Conservation (phyloP, 2,113 vertebrate genomes). For the Drymodes brunneopygia region DNA sequence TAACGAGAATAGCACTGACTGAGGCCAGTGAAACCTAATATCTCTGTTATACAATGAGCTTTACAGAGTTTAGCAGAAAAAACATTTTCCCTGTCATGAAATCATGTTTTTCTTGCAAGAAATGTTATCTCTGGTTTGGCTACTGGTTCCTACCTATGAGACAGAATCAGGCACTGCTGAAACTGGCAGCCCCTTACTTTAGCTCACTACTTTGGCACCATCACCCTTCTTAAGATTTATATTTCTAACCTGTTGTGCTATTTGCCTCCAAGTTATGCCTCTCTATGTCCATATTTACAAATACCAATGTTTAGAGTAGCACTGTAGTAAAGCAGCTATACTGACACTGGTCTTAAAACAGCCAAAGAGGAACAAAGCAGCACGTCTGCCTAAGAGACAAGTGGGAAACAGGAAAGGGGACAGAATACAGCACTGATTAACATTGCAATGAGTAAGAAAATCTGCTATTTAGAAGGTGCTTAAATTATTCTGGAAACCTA, state of each 20-base stretch:
- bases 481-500: not conserved
- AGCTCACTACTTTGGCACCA: not conserved
- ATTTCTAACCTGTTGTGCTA: not conserved
- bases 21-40: not conserved
- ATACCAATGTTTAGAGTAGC: not conserved
- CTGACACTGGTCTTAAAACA: not conserved
- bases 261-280: not conserved
- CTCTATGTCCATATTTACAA: not conserved
- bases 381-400: not conserved
- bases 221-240: not conserved
- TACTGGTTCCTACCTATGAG: not conserved
- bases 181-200: not conserved
- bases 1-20: not conserved
- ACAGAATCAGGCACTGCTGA: not conserved
- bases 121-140: not conserved
- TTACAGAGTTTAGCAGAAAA: not conserved
- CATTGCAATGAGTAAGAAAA: fast-evolving
- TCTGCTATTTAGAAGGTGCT: not conserved
- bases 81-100: not conserved
- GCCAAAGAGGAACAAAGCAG: not conserved
- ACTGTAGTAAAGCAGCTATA: not conserved
- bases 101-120: not conserved
- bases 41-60: not conserved
- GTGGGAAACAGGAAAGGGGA: not conserved
- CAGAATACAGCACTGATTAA: not conserved